Evolutionary conservation across 2,113 vertebrate genomes (phyloP), one percentile per base, ranked within the genome.

Genomic region (Struthio camelus): DNA sequence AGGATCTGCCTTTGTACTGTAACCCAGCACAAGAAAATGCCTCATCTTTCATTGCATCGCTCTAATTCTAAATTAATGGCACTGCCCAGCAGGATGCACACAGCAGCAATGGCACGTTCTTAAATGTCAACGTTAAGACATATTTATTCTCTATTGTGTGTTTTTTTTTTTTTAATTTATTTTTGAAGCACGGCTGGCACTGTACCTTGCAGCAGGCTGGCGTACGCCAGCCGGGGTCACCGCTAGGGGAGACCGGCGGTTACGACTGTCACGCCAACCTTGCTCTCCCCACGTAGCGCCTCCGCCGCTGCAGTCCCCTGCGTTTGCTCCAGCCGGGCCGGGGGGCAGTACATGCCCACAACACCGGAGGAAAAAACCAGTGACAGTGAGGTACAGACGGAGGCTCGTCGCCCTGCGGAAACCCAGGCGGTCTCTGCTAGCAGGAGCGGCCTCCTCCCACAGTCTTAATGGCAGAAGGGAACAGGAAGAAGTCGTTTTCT

Each of bases 11-110:
- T 97, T 96, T 97, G 97, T 95, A 97, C 97, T 97, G 94, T 97
- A 97, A 97, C 95, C 97, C 97, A 96, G 97, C 97, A 97, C 97
- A 95, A 96, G 96, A 97, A 97, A 97, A 97, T 97, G 97, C 97
- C 93, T 97, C 96, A 95, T 95, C 96, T 97, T 97, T 97, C 96
- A 97, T 97, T 97, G 96, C 96, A 95, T 97, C 97, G 96, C 96
- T 97, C 97, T 97, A 97, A 96, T 91, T 97, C 95, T 97, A 97
- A 97, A 95, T 97, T 97, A 97, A 87, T 97, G 97, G 95, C 96
- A 97, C 89, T 97, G 96, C 95, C 93, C 96, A 96, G 97, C 96
- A 97, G 96, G 96, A 97, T 97, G 96, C 97, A 94, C 95, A 96
- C 97, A 87, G 95, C 97, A 97, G 96, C 96, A 97, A 96, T 97